Conservation (phyloP, 2,797 vertebrate genomes). For the Anolis apletophallus region DNA sequence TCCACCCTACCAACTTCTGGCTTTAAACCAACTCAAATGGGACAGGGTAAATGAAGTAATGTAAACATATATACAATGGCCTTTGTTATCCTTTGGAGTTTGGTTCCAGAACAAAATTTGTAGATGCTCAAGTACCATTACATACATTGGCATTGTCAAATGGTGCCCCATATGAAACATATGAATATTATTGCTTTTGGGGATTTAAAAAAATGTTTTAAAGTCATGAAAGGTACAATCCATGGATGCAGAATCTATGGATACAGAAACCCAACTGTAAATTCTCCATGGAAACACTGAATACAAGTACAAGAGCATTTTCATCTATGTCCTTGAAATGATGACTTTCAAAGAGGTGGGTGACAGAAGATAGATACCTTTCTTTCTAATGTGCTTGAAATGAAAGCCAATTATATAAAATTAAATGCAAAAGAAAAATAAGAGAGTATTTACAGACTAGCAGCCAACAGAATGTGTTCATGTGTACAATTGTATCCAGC, state of each 20-base stretch:
- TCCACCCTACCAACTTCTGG: not conserved
- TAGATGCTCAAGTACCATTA: too few relatives aligned
- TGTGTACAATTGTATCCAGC: not conserved
- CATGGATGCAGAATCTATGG: too few relatives aligned
- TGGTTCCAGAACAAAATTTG: too few relatives aligned
- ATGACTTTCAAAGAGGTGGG: conserved; percentile 37
- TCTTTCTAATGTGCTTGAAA: conserved; percentile 31
- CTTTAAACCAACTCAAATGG: conserved; percentile 31
- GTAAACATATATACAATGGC: too few relatives aligned
- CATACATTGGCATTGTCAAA: too few relatives aligned
- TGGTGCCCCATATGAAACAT: too few relatives aligned
- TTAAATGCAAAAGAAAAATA: not conserved
- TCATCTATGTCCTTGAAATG: conserved; percentile 26
- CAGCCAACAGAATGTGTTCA: not conserved
- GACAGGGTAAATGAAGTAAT: conserved; percentile 18
- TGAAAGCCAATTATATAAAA: conserved; percentile 11
- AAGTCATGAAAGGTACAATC: too few relatives aligned
- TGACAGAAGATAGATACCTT: not conserved
- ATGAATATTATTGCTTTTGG: too few relatives aligned
- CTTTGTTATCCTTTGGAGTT: too few relatives aligned
- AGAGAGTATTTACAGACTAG: not conserved
- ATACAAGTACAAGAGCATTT: conserved; percentile 40
- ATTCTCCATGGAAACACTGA: conserved; percentile 29
- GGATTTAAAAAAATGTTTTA: too few relatives aligned
- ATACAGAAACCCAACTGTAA: too few relatives aligned